Percentiles rank a stretch among this genome's conserved stretches.
Conservation (phyloP, 1,140 invertebrate species). For the Stenopsyche tienmushanensis region DNA sequence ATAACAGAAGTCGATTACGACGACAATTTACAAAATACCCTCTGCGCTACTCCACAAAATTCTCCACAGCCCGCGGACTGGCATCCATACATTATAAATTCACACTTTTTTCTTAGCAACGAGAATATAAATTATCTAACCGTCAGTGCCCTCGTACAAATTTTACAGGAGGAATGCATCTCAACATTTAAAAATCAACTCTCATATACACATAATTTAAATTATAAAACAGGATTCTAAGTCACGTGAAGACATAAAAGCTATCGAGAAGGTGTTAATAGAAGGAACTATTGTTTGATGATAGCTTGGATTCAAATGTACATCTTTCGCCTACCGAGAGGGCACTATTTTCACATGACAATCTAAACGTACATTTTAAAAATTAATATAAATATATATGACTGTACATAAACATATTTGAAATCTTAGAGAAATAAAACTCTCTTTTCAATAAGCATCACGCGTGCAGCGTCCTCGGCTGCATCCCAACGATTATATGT, state of each 20-base stretch:
- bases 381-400: slow-evolving; percentile 37
- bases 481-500: not conserved
- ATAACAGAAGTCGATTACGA: too few relatives aligned
- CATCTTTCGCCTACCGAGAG: slow-evolving; percentile 28
- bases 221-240: not conserved
- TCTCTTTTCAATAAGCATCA: not conserved
- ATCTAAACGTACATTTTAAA: slow-evolving; percentile 35
- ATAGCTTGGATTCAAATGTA: slow-evolving; percentile 14
- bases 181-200: slow-evolving; percentile 7
- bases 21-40: slow-evolving; percentile 25
- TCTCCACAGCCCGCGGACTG: slow-evolving; percentile 10
- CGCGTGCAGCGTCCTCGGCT: too few relatives aligned
- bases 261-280: slow-evolving; percentile 11
- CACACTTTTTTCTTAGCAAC: slow-evolving; percentile 38
- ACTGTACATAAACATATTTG: slow-evolving; percentile 36
- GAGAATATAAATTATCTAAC: slow-evolving; percentile 38
- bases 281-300: slow-evolving; percentile 25
- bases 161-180: slow-evolving; percentile 20
- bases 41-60: not conserved
- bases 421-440: not conserved
- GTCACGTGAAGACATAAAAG: slow-evolving; percentile 22
- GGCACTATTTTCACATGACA: slow-evolving; percentile 38
- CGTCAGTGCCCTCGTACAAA: slow-evolving; percentile 33
- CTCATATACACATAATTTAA: not conserved
- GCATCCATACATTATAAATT: slow-evolving; percentile 21